Base-by-base conservation (phyloP, 64 coral and sea anemone species). In the Porites australiensis region DNA sequence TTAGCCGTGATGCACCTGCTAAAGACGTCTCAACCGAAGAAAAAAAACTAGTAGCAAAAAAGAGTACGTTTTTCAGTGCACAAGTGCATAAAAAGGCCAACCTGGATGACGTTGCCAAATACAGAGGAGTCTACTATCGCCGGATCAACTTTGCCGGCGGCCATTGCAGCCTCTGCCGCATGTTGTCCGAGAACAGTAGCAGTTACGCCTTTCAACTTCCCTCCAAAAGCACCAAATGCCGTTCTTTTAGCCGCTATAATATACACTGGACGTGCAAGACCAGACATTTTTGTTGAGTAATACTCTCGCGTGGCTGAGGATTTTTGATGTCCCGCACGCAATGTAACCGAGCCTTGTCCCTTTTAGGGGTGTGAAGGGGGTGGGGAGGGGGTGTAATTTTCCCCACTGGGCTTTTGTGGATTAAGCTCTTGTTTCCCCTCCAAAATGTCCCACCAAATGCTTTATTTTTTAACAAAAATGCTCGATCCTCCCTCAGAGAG, bases 71-170 rank as follows among this genome's bases (percentile, higher is more conserved):
- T 37, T 37, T 37, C 27, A 37, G 27, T 37, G 27, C 27, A 37
- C 27, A 37, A 37, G 1, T 37, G 27, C 27, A 37, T 37, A 37
- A 37, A 37, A 37, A 37, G 18, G 16, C 37, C 18, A 94, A 98
- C 98, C 94, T 99, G 98, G 16, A 96, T 96, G 47, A 99, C 98
- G 81, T 96, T 99, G 9, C 98, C 98, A 89, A 99, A 99, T 18
- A 99, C 91, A 9, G 96, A 91, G 0, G 94, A 94, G 44, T 99
- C 98, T 2, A 99, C 98, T 70, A 82, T 91, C 4, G 98, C 94
- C 6, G 98, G 98, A 59, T 99, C 95, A 48, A 99, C 91, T 78
- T 88, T 94, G 43, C 94, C 98, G 12, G 90, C 82, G n/a, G 90
- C 88, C 20, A 99, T 70, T 12, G 98, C 98, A 6, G 94, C 98